These are phyloP conservation scores for Ruditapes philippinarum DNA, from an alignment of 1,140 invertebrate genomes.

Conservation along the genomic window DNA sequence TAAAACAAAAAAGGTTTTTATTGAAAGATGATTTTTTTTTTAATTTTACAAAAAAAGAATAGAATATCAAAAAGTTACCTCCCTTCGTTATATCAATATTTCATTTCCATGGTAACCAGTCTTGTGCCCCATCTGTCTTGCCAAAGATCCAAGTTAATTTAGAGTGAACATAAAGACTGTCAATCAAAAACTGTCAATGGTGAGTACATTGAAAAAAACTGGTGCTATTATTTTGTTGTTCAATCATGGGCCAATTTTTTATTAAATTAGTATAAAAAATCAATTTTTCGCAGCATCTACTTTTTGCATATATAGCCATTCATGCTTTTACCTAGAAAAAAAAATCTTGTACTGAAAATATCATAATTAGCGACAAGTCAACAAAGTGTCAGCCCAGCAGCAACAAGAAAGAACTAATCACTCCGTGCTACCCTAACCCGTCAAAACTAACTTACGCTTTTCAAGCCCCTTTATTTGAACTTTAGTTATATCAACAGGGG, in stretches of 20 bases:
- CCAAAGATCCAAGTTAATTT: conserved; percentile 61
- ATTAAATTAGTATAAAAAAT: conserved; percentile 27
- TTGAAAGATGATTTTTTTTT: background rate
- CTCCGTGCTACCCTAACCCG: background rate
- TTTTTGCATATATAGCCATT: background rate
- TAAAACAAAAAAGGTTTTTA: background rate
- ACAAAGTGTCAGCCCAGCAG: conserved; percentile 29
- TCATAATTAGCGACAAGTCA: background rate
- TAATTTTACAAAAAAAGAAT: background rate
- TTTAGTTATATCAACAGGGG: conserved; percentile 45
- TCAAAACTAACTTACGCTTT: conserved; percentile 50
- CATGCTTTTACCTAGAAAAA: conserved; percentile 29
- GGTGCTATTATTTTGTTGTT: background rate
- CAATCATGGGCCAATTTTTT: conserved; percentile 33
- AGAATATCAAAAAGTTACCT: conserved; percentile 1
- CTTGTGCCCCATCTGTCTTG: conserved; percentile 65
- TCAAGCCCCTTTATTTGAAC: conserved; percentile 62
- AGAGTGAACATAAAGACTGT: conserved; percentile 37
- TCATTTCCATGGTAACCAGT: background rate
- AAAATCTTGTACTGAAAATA: background rate
- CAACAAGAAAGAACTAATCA: conserved; percentile 4
- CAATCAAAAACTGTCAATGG: background rate
- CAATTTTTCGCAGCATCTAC: conserved; percentile 30
- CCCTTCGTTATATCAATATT: background rate
- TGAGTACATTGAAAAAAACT: conserved; percentile 1